Base-by-base conservation (phyloP, 2,113 vertebrate genomes). In the Quiscalus mexicanus region DNA sequence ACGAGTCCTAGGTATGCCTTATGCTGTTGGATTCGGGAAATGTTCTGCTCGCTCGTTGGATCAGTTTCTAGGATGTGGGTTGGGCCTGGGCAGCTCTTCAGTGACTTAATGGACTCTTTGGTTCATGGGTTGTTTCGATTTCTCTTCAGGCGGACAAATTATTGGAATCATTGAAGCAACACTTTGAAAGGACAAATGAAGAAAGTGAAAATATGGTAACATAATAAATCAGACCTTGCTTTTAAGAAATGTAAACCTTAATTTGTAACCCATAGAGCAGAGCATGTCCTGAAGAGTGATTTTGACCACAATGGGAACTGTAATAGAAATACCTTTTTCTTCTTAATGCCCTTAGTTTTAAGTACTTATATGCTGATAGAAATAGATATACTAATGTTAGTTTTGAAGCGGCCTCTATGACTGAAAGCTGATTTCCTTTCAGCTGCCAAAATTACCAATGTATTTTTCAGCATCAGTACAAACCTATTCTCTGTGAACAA, bases 71-170 rank as follows among this genome's bases (percentile, higher is more conserved):
- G 23, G 35, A 14, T 3, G 4, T 1, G 6, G 4, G 1, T 6
- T 52, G 25, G 10, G 10, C 19, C 73, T 31, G 24, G 10, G 30
- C 50, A 30, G 11, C 5, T 17, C 70, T 62, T 41, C 37, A 7
- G 7, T 52, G 71, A 19, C 19, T 15, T 44, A 5, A 12, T 27
- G 33, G 10, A 4, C 6, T 50, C 3, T n/a, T 79, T 55, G 9
- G 6, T 53, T 95, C 27, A 39, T 5, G 12, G 33, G 28, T 58
- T 78, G 45, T 60, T 92, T 35, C 80, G 11, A 11, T 83, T 95
- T 84, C 81, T 86, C 59, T 93, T 49, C 88, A 99, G 99, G 98
- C 98, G 28, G 98, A 99, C 33, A 99, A 98, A 81, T 90, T 99
- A 30, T 55, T 99, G 95, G 98, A 98, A 92, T 95, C 96, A 4